Evolutionary conservation across 2,797 vertebrate species (phyloP).

Genomic region (Pangasius sanitwongsei): DNA sequence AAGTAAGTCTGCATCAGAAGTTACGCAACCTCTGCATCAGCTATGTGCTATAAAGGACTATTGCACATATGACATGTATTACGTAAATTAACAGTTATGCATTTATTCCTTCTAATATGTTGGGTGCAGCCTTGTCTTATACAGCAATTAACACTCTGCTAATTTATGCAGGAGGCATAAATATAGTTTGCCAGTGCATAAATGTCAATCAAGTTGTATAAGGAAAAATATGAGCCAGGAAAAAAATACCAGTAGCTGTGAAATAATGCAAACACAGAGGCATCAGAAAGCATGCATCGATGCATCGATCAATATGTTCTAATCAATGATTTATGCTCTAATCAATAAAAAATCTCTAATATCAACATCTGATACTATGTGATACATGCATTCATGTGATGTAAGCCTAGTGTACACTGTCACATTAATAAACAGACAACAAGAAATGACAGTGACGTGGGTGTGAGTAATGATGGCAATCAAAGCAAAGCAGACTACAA

Average conservation of each 20-base stretch:
- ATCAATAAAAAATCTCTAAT: neutral
- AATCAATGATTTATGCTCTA: neutral
- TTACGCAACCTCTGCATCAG: neutral
- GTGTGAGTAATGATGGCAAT: neutral
- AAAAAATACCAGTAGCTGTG: neutral
- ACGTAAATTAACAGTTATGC: neutral
- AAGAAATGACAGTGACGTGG: neutral
- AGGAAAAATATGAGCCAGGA: neutral
- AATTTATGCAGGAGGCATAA: neutral
- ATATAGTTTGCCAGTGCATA: neutral
- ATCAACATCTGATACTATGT: neutral
- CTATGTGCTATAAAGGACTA: neutral
- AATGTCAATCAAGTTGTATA: neutral
- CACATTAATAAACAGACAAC: neutral
- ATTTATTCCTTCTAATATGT: neutral
- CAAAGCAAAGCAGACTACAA: neutral
- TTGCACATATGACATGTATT: neutral
- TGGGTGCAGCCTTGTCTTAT: neutral
- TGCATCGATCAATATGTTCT: neutral
- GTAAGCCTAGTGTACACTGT: neutral
- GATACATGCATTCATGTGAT: neutral
- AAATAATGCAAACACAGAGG: conserved; percentile 1
- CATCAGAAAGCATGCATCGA: neutral
- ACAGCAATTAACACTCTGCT: neutral
- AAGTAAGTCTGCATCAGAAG: neutral